phyloP scores from a whole-genome alignment of 2,797 vertebrate species.

The Danionella dracula region DNA sequence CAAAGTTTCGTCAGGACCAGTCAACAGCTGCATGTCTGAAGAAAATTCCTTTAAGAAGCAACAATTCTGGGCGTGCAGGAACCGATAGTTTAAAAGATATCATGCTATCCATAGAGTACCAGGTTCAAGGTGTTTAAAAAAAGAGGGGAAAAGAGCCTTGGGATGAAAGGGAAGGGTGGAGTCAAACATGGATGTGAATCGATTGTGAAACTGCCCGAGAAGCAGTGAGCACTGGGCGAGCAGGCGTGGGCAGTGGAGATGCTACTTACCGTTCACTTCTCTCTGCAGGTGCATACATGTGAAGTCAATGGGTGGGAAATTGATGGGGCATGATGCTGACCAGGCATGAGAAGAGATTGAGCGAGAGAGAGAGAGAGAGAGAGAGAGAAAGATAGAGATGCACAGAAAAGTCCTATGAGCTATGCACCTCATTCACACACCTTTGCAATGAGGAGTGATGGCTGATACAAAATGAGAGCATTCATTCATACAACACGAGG shows the following conservation, averaged over 20 bases:
- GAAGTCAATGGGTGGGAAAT: constrained; percentile 97
- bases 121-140: not conserved
- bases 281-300: constrained; percentile 97
- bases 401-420: constrained; percentile 86
- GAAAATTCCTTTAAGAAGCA: no score
- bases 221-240: constrained; percentile 31
- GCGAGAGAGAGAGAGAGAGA: no score
- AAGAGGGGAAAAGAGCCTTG: not conserved
- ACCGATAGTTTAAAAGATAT: no score
- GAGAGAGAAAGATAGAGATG: no score
- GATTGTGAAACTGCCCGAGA: not conserved
- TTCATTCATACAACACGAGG: not conserved
- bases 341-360: constrained; percentile 57
- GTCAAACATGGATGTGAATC: not conserved
- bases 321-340: constrained; percentile 86
- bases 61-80: no score
- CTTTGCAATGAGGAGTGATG: constrained; percentile 10
- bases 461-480: constrained; percentile 4
- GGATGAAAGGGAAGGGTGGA: not conserved
- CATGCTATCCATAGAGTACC: no score
- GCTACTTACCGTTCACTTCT: constrained; percentile 91
- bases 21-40: no score
- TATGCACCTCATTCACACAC: constrained; percentile 55
- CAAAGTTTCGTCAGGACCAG: no score
- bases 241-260: constrained; percentile 61